These are phyloP conservation scores for Platyscapa corneri DNA, from an alignment of 1,140 invertebrate species.

Conservation along the genomic window DNA sequence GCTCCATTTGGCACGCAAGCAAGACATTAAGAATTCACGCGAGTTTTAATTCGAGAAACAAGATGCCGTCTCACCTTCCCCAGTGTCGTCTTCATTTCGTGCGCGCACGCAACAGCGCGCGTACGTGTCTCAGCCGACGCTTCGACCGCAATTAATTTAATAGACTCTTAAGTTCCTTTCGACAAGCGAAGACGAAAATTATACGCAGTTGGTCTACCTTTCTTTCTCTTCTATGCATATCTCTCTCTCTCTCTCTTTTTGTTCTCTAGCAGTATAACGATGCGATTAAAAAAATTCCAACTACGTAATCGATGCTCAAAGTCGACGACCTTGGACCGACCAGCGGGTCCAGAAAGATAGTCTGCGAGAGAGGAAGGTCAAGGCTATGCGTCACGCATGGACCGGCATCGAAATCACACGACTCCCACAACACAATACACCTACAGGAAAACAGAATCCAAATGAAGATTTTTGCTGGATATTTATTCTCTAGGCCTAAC, in stretches of 20 bases:
- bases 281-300: slow-evolving; percentile 42
- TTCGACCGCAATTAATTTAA: slow-evolving; percentile 28
- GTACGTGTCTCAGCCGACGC: not conserved
- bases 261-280: no score
- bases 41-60: slow-evolving; percentile 14
- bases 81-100: slow-evolving; percentile 15
- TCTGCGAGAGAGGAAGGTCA: slow-evolving; percentile 43
- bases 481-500: not conserved
- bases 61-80: slow-evolving; percentile 4
- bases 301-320: slow-evolving; percentile 46
- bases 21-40: slow-evolving; percentile 12
- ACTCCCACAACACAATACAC: not conserved
- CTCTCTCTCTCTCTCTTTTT: not conserved
- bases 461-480: slow-evolving; percentile 5
- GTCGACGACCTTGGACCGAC: slow-evolving; percentile 48
- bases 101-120: not conserved
- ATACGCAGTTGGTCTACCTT: not conserved
- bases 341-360: slow-evolving; percentile 15
- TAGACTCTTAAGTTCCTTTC: slow-evolving; percentile 13
- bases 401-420: slow-evolving; percentile 40
- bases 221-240: not conserved
- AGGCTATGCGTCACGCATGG: slow-evolving; percentile 46
- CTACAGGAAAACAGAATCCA: slow-evolving; percentile 7
- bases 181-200: slow-evolving; percentile 25
- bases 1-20: slow-evolving; percentile 4